A percentile compares a stretch with the other conserved stretches of the same genome.
Conservation (phyloP, 1,140 invertebrate genomes). For the Drosophila arawakana region DNA sequence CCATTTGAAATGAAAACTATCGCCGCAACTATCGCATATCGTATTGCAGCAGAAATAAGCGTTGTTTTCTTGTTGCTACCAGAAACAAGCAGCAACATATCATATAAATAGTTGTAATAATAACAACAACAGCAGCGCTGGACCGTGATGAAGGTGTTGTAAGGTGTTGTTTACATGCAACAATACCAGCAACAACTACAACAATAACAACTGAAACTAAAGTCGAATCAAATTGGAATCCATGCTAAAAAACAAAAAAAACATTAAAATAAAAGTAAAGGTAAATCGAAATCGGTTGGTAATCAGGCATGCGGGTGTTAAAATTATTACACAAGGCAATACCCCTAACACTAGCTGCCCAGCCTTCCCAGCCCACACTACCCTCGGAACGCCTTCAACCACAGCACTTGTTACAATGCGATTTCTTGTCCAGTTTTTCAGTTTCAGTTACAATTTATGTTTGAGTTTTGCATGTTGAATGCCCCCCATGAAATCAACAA, state of each 20-base stretch:
- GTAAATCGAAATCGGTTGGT: constrained; percentile 56
- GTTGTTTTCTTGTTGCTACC: constrained; percentile 33
- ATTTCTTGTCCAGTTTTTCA: constrained; percentile 25
- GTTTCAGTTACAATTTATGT: constrained; percentile 1
- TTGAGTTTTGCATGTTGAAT: constrained; percentile 23
- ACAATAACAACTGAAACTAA: constrained; percentile 39
- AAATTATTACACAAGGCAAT: constrained; percentile 67
- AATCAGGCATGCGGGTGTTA: constrained; percentile 79
- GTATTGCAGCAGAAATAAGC: constrained; percentile 16
- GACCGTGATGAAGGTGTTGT: constrained; percentile 80
- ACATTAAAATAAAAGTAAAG: constrained; percentile 46
- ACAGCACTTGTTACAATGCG: constrained; percentile 14
- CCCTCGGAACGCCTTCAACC: not conserved
- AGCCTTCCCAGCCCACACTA: not conserved
- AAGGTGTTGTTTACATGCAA: constrained; percentile 79
- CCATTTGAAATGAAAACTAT: constrained; percentile 20
- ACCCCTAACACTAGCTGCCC: not conserved
- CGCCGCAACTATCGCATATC: constrained; percentile 36
- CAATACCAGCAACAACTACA: constrained; percentile 20
- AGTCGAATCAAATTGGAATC: constrained; percentile 29
- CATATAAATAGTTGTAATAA: not conserved
- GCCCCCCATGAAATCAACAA: constrained; percentile 20
- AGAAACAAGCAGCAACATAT: constrained; percentile 22
- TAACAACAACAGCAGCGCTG: constrained; percentile 54
- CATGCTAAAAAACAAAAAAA: constrained; percentile 23